Evolutionary conservation across 2,888 invertebrate species (phyloP).

Genomic region (Megalurothrips usitatus): DNA sequence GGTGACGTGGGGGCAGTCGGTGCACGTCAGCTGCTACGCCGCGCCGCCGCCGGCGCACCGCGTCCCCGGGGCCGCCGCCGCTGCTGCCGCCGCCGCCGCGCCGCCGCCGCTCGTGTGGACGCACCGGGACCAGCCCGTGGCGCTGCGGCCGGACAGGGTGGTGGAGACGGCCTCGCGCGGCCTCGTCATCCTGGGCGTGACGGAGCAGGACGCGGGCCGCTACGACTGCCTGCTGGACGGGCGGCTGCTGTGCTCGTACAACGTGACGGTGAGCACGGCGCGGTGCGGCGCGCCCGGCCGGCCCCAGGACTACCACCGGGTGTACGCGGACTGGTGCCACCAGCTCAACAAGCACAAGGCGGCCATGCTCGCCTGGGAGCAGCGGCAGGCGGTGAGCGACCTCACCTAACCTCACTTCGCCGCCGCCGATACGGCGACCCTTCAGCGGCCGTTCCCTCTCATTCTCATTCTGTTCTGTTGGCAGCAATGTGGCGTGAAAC

Average conservation of each 20-base stretch:
- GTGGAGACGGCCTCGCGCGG: conserved; percentile 91
- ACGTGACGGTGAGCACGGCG: conserved; percentile 92
- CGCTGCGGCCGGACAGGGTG: conserved; percentile 68
- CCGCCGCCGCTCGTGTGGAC: conserved; percentile 66
- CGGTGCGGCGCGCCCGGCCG: conserved; percentile 87
- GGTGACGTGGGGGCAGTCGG: conserved; percentile 89
- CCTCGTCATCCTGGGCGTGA: conserved; percentile 81
- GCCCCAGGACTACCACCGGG: conserved; percentile 88
- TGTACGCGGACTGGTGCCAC: conserved; percentile 97
- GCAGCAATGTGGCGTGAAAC: conserved; percentile 12
- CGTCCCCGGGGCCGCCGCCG: conserved; percentile 86
- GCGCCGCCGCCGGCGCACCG: conserved; percentile 77
- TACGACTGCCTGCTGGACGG: conserved; percentile 90
- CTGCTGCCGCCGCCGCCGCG: conserved; percentile 79
- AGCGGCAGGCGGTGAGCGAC: conserved; percentile 80
- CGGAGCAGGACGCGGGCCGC: conserved; percentile 80
- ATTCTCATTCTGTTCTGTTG: background rate
- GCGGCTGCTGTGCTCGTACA: conserved; percentile 81
- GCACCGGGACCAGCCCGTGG: background rate
- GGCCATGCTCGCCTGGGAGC: conserved; percentile 93
- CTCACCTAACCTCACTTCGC: too few species aligned
- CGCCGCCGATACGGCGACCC: too few species aligned
- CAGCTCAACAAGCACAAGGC: conserved; percentile 96
- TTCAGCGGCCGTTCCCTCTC: background rate
- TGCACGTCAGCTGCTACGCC: conserved; percentile 88